Evolutionary conservation across 2,888 invertebrate genomes (phyloP).

Genomic region (Lithophane ornitopus): DNA sequence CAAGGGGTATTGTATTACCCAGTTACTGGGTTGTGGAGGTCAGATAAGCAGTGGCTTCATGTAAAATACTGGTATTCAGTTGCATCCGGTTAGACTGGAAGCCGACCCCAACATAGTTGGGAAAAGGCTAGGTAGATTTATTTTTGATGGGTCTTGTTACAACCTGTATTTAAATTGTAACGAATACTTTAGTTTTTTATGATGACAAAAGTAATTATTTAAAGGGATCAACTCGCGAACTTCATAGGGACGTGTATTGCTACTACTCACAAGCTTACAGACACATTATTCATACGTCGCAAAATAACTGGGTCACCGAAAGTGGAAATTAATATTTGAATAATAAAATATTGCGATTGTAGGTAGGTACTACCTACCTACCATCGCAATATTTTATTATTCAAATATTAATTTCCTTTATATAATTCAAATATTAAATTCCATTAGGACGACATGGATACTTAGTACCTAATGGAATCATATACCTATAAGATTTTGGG

Average conservation of each 20-base stretch:
- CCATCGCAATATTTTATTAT: no score
- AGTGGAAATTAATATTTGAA: conserved; percentile 2
- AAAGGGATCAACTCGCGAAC: not conserved
- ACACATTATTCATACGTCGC: not conserved
- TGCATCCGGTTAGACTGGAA: no score
- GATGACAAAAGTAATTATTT: not conserved
- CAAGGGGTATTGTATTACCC: no score
- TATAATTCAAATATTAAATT: no score
- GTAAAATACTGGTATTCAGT: no score
- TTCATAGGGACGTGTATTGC: not conserved
- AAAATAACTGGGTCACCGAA: conserved; percentile 8
- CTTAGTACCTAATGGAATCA: not conserved
- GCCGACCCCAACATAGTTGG: no score
- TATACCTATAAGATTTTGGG: not conserved
- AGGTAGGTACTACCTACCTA: not conserved
- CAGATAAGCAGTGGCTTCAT: no score
- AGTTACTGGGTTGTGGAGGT: no score
- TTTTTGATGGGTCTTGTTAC: not conserved
- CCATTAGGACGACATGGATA: no score
- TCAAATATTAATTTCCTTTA: no score
- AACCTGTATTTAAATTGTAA: not conserved
- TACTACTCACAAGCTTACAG: not conserved
- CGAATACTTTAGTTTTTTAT: not conserved
- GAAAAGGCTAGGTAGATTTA: no score
- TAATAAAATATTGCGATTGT: not conserved